These are phyloP conservation scores for Heliconius himera DNA, from an alignment of 1,140 invertebrate species.

Conservation along the genomic window DNA sequence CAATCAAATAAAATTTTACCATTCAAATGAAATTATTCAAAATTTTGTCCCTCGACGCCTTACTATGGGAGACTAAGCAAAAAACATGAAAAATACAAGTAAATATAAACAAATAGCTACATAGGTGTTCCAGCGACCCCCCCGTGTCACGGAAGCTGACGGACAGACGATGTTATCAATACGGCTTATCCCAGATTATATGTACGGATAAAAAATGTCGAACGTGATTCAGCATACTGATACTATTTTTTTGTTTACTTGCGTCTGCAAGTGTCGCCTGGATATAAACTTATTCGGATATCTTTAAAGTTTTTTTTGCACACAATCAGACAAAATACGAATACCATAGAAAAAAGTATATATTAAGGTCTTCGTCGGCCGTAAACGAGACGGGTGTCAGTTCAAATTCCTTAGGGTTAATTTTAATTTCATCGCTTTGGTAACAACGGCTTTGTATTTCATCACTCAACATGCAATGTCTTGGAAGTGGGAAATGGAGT, in stretches of 20 bases:
- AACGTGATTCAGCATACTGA: slow-evolving; percentile 56
- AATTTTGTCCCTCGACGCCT: no score
- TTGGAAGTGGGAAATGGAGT: no score
- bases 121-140: slow-evolving; percentile 40
- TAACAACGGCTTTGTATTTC: no score
- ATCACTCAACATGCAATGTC: no score
- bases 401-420: no score
- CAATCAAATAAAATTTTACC: no score
- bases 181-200: slow-evolving; percentile 59
- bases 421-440: no score
- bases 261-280: neutral
- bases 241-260: slow-evolving; percentile 17
- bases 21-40: neutral
- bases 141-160: slow-evolving; percentile 56
- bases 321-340: no score
- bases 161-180: slow-evolving; percentile 60
- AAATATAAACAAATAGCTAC: slow-evolving; percentile 17
- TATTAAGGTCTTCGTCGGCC: no score
- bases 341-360: no score
- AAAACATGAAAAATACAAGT: neutral
- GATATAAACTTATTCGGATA: neutral
- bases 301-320: neutral
- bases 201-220: slow-evolving; percentile 48
- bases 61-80: neutral
- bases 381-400: no score